Base-by-base conservation (phyloP, 2,888 invertebrate genomes). In the Sesia apiformis region DNA sequence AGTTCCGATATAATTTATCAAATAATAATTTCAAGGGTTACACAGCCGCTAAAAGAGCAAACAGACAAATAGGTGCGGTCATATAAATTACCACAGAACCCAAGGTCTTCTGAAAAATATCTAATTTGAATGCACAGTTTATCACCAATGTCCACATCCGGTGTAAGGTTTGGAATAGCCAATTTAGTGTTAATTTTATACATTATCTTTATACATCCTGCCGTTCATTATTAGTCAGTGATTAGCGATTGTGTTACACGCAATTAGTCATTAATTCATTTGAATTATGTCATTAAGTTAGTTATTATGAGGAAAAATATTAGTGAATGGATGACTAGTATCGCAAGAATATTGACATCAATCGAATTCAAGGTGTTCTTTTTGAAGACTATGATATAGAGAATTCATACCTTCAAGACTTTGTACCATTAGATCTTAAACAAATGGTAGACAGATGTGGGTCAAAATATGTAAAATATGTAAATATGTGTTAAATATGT, bases 11-110 rank as follows among this genome's bases (percentile, higher is more conserved):
- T 71, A 73, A 78, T 72, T 76, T 77, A 83, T 80, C 78, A 67
- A 72, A 68, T 72, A 72, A 73, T 66, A 64, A 76, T 74, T 64
- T 78, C 70, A 76, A 81, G 81, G 77, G 72, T 72, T 57, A 68
- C 66, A 75, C 72, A 72, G 74, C 78, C 77, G 81, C 82, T 82
- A 67, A 63, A 62, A 72, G 66, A 66, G 76, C 69, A 81, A 84
- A 84, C 72, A 81, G 62, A 60, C 55, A 60, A 62, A 68, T 72
- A 70, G 79, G 81, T 65, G 78, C 60, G 78, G 74, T 64, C 62
- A 67, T 63, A 52, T 53, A 49, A 53, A 49, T 49, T 49, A 53
- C 40, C 38, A 49, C 39, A 55, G n/a, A 66, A 60, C 59, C 65
- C 1, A 67, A 72, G 72, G 66, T 63, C 66, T 63, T 58, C 23